phyloP scores from a whole-genome alignment of 2,888 invertebrate genomes.

The Orthosia cruda region DNA sequence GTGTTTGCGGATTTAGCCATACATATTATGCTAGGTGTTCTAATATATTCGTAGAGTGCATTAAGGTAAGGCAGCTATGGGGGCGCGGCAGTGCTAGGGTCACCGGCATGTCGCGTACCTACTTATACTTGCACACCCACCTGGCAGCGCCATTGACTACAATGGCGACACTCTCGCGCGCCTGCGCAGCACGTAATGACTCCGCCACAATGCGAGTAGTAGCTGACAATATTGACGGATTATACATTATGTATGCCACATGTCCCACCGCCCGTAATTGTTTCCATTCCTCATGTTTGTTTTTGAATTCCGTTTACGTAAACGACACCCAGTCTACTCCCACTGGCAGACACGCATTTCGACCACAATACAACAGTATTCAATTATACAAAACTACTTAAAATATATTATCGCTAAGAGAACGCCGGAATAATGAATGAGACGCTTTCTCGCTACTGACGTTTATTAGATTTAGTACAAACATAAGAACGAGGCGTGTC shows the following conservation, averaged over 20 bases:
- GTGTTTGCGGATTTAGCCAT: not conserved
- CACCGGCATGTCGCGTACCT: constrained; percentile 80
- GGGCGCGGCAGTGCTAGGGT: constrained; percentile 78
- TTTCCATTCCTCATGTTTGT: constrained; percentile 78
- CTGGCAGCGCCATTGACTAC: constrained; percentile 89
- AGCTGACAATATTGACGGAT: constrained; percentile 87
- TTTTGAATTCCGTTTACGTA: constrained; percentile 74
- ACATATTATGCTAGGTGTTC: not conserved
- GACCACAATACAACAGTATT: constrained; percentile 66
- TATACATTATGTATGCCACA: constrained; percentile 84
- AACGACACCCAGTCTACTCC: constrained; percentile 61
- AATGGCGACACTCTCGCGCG: constrained; percentile 84
- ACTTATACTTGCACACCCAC: constrained; percentile 90
- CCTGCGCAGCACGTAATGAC: constrained; percentile 84
- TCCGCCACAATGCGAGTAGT: constrained; percentile 85
- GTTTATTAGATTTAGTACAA: constrained; percentile 91
- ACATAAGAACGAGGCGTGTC: constrained; percentile 91
- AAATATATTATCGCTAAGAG: constrained; percentile 77
- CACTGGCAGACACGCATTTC: constrained; percentile 48
- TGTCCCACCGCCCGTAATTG: constrained; percentile 79
- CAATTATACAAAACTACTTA: constrained; percentile 73
- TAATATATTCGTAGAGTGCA: constrained; percentile 31
- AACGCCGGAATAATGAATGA: constrained; percentile 84
- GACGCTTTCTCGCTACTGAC: constrained; percentile 85
- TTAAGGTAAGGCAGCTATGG: constrained; percentile 22